Conservation (phyloP, 2,888 invertebrate genomes). For the Drosophila atroscutellata region DNA sequence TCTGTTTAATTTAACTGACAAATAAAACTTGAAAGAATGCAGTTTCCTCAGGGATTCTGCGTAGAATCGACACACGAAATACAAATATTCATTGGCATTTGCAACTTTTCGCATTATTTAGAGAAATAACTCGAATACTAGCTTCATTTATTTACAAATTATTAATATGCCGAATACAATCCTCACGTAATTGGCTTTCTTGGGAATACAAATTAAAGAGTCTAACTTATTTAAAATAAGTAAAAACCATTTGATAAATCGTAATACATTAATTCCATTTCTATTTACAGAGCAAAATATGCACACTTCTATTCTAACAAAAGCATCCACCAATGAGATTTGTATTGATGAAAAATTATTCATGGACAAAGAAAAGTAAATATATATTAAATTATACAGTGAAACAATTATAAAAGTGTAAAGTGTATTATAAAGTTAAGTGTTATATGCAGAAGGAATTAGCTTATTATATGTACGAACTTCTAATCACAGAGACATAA, state of each 20-base stretch:
- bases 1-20: neutral
- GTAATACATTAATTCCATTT: too few species aligned
- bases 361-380: slow-evolving; percentile 26
- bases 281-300: slow-evolving; percentile 23
- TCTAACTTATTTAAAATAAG: too few species aligned
- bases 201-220: neutral
- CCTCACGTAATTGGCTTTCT: neutral
- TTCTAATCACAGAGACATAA: neutral
- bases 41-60: neutral
- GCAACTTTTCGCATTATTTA: neutral
- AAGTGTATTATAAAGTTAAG: neutral
- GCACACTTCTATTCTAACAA: slow-evolving; percentile 36
- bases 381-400: neutral
- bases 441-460: neutral
- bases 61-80: neutral
- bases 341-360: slow-evolving; percentile 35
- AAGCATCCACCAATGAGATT: slow-evolving; percentile 22
- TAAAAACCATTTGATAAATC: neutral
- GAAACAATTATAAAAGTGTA: neutral
- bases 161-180: neutral
- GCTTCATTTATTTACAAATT: neutral
- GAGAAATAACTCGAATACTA: neutral
- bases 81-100: neutral
- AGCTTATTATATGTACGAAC: neutral
- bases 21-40: accelerated